These are phyloP conservation scores for Ophioninae sp. DNA, from an alignment of 2,888 invertebrate genomes.

Conservation along the genomic window DNA sequence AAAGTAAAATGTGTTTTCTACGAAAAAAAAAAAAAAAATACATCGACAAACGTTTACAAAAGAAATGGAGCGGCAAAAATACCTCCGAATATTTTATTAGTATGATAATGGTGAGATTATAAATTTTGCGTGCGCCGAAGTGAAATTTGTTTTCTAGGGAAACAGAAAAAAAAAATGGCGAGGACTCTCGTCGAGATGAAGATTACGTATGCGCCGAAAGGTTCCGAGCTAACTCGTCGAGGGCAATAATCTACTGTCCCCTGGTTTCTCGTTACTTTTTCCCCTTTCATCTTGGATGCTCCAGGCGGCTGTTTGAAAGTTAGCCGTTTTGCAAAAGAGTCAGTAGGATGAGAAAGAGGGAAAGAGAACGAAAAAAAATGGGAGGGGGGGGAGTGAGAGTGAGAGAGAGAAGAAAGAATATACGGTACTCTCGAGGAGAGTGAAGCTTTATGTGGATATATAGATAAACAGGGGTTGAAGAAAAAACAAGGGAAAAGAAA, in stretches of 20 bases:
- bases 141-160: conserved; percentile 18
- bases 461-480: conserved; percentile 7
- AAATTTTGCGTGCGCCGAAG: conserved; percentile 27
- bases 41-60: not conserved
- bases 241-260: conserved; percentile 56
- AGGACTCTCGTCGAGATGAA: conserved; percentile 22
- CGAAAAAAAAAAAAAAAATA: not conserved
- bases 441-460: not conserved
- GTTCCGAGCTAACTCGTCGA: conserved; percentile 53
- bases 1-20: conserved; percentile 29
- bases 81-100: not conserved
- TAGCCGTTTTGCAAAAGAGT: conserved; percentile 38
- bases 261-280: conserved; percentile 42
- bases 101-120: not conserved
- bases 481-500: conserved; percentile 39
- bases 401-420: conserved; percentile 12
- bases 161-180: not conserved
- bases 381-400: not conserved
- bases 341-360: conserved; percentile 17
- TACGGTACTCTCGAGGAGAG: conserved; percentile 19
- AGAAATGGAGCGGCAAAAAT: not conserved
- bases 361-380: not conserved
- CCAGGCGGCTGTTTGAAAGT: conserved; percentile 57
- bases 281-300: conserved; percentile 39
- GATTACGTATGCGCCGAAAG: conserved; percentile 42